Evolutionary conservation across 2,888 invertebrate species (phyloP), one percentile per base, ranked within the genome.

Genomic region (Himalopsyche tibetana): DNA sequence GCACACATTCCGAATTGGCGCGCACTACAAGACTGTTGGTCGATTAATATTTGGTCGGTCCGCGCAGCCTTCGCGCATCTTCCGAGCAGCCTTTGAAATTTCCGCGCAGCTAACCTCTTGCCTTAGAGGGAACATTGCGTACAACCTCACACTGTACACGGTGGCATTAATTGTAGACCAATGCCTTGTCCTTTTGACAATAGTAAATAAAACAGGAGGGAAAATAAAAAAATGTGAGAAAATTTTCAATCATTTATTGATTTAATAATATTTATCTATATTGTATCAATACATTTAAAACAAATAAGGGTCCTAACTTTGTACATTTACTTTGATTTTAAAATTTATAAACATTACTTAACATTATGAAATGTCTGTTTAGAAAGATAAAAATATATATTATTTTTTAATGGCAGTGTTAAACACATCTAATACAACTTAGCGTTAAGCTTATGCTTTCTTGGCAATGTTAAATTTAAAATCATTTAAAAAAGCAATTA

Each of bases 221-320:
- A 79, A 74, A 51, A 82, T 82, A 55, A 86, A 80, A n/a, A 55
- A 42, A 9, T 0, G 8, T 74, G 15, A 40, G 63, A 81, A 83
- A 86, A 86, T 84, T 86, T 84, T 84, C 40, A 83, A 51, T 85
- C 82, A 82, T 85, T 85, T 82, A 56, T 85, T 83, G 80, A 83
- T 83, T 85, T 63, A 19, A 63, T 63, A 63, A 63, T 63, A 63
- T 56, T 17, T 55, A 55, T 55, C 5, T 42, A 42, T 51, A 19
- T 56, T 85, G 51, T 80, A 85, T 85, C 80, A 85, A 85, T 83
- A 83, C 80, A 83, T 80, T 82, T 83, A 45, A 56, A 83, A 85
- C 83, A n/a, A n/a, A 80, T 11, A 63, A 38, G 74, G 74, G 63
- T 74, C 84, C 83, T 85, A 85, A 83, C 87, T 87, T 85, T 87